phyloP scores from a whole-genome alignment of 2,113 vertebrate genomes.

The Cephalopholis sonnerati region DNA sequence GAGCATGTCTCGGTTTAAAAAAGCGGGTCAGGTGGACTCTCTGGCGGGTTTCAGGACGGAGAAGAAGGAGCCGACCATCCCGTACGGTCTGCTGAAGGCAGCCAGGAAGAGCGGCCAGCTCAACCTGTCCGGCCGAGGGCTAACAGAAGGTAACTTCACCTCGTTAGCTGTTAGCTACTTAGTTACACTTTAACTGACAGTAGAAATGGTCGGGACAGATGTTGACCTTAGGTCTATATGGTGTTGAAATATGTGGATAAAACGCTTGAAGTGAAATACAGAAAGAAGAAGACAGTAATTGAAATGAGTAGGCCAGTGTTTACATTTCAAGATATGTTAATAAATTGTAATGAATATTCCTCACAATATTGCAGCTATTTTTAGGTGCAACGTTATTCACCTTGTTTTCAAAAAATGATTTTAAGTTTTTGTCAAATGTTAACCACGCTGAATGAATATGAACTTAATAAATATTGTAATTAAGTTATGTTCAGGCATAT shows the following conservation, averaged over 20 bases:
- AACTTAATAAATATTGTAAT: too few species aligned
- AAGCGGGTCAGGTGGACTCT: conserved; percentile 63
- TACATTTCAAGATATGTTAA: not conserved
- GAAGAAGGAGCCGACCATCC: conserved; percentile 70
- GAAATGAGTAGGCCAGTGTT: not conserved
- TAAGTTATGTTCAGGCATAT: too few species aligned
- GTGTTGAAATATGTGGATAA: too few species aligned
- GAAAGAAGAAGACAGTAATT: not conserved
- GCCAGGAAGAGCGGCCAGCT: conserved; percentile 93
- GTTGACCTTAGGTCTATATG: too few species aligned
- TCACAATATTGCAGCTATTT: too few species aligned
- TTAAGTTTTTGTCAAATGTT: too few species aligned
- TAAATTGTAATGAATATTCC: too few species aligned
- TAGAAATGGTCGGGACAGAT: too few species aligned
- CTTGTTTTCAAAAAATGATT: too few species aligned
- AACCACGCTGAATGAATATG: too few species aligned
- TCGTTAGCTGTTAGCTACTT: not conserved
- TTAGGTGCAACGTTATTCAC: too few species aligned
- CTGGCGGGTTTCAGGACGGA: conserved; percentile 83
- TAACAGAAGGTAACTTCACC: conserved; percentile 86
- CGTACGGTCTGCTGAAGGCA: conserved; percentile 87
- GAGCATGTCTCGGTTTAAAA: conserved; percentile 83
- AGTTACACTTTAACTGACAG: too few species aligned
- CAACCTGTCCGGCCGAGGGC: conserved; percentile 89
- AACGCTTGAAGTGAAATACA: not conserved